Base-by-base conservation (phyloP, 2,888 invertebrate genomes). In the Ichneumoninae sp. region DNA sequence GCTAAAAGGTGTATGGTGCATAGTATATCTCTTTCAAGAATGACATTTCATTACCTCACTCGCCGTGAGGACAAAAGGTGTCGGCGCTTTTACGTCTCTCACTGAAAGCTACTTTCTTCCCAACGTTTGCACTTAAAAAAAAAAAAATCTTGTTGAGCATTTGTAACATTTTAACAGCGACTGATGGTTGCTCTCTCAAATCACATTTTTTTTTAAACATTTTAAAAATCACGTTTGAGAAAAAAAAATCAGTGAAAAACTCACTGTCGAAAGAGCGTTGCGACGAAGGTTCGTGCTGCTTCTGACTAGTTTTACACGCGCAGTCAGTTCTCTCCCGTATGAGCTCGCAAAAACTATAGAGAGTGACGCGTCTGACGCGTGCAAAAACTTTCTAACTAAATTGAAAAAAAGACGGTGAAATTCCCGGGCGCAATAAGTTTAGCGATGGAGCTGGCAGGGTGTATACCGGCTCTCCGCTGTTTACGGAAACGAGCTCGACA, bases 351-450 rank as follows among this genome's bases (percentile, higher is more conserved):
- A 47, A 84, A 76, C 83, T 83, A 84, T 72, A 82, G 83, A 87
- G 85, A 86, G 83, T 87, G 83, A 47, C 44, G 44, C 44, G 83
- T 86, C 66, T 69, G 70, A 75, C 75, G 79, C 72, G 81, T 76
- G 77, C 75, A 87, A 84, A 90, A 93, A 93, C 90, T 93, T 93
- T 90, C 83, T 85, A 89, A 90, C 90, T 90, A 91, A 92, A 92
- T 92, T 92, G 93, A 93, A 84, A 84, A 88, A 90, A 88, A 86
- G 91, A 91, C 83, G n/a, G 30, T 87, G 85, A 91, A 91, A 83
- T 90, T 90, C 89, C 87, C 78, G 86, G 57, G 50, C 22, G 84
- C 89, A 88, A 89, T 90, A 91, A 92, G 90, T 92, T 91, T 87
- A 79, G 71, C 77, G 84, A 83, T 80, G 84, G 26, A 52, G 1